Evolutionary conservation across 2,888 invertebrate genomes (phyloP).

Genomic region (Ichneumoninae sp.): DNA sequence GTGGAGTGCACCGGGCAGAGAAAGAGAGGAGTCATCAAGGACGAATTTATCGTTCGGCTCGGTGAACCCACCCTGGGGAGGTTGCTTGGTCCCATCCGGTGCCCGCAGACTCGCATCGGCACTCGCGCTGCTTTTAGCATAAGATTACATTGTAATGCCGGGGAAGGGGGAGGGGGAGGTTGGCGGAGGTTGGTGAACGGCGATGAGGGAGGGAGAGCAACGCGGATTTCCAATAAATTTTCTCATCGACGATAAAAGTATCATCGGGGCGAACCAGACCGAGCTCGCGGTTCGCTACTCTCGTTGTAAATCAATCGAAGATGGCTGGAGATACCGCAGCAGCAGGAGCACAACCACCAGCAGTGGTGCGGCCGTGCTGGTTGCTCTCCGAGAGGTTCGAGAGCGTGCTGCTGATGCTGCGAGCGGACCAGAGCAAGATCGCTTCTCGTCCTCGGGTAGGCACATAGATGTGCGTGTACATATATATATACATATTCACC

Average conservation of each 20-base stretch:
- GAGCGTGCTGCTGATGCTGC: conserved; percentile 8
- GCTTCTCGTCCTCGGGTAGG: conserved; percentile 23
- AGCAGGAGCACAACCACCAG: conserved; percentile 29
- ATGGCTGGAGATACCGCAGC: conserved; percentile 76
- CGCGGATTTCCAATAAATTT: conserved; percentile 78
- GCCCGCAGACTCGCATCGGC: conserved; percentile 59
- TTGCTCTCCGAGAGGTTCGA: conserved; percentile 50
- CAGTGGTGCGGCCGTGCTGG: conserved; percentile 13
- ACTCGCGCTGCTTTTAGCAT: conserved; percentile 71
- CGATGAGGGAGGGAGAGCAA: conserved; percentile 59
- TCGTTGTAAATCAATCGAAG: conserved; percentile 80
- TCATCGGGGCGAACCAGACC: conserved; percentile 61
- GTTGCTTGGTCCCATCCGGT: conserved; percentile 33
- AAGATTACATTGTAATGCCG: conserved; percentile 78
- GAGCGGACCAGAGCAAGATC: conserved; percentile 30
- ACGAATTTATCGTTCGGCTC: conserved; percentile 74
- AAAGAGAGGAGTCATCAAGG: conserved; percentile 42
- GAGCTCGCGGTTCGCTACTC: conserved; percentile 53
- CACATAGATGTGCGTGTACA: neutral
- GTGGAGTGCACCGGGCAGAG: conserved; percentile 34
- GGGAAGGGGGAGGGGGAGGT: neutral
- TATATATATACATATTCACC: neutral
- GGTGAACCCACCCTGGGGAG: conserved; percentile 66
- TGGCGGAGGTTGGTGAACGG: neutral
- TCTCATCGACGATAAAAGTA: conserved; percentile 77